phyloP scores from a whole-genome alignment of 2,113 vertebrate genomes.

The Anhinga rufa region DNA sequence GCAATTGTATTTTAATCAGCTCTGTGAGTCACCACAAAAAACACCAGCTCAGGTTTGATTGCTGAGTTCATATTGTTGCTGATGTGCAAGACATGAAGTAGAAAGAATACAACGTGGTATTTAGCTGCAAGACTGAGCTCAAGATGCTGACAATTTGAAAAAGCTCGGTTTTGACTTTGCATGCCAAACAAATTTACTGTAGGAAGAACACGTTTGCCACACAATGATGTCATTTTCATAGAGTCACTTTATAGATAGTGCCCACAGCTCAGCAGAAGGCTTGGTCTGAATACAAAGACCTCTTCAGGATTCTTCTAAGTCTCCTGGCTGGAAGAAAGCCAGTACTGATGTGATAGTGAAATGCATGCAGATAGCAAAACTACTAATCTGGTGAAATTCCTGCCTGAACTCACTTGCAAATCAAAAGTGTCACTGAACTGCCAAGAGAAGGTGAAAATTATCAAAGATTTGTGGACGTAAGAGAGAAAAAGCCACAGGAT shows the following conservation, averaged over 20 bases:
- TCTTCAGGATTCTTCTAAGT: background rate
- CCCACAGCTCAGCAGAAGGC: slow-evolving; percentile 1
- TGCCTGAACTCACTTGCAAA: background rate
- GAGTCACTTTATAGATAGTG: background rate
- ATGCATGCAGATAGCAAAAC: background rate
- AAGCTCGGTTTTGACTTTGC: background rate
- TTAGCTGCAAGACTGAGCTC: slow-evolving; percentile 15
- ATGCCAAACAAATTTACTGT: background rate
- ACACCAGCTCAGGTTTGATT: slow-evolving; percentile 18
- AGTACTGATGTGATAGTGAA: background rate
- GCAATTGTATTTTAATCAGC: slow-evolving; percentile 7
- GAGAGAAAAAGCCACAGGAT: background rate
- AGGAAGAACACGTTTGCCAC: background rate
- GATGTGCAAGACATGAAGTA: background rate
- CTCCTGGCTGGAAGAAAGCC: background rate
- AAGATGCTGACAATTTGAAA: slow-evolving; percentile 33
- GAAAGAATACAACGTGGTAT: background rate
- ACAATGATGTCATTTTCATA: background rate
- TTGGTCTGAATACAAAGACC: background rate
- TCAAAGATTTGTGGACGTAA: background rate
- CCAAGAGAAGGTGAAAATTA: background rate
- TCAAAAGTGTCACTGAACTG: background rate
- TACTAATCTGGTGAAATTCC: background rate
- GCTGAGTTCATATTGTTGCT: background rate
- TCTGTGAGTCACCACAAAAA: slow-evolving; percentile 3